Conservation (phyloP, 1,140 invertebrate species). For the Papilio polytes region DNA sequence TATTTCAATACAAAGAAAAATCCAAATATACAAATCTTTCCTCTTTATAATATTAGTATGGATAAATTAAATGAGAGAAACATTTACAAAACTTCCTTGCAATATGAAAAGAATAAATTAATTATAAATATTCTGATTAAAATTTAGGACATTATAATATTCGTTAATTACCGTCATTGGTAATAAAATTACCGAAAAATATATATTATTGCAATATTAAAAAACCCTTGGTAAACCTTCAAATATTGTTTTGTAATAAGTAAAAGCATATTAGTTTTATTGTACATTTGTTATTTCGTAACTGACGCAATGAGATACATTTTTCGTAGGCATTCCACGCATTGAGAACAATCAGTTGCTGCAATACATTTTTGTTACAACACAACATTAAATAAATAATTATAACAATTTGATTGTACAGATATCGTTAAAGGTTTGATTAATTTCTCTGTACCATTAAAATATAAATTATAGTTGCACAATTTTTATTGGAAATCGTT, state of each 20-base stretch:
- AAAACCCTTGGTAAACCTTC: background rate
- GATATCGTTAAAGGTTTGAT: slow-evolving; percentile 30
- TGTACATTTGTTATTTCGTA: background rate
- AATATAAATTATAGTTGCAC: slow-evolving; percentile 32
- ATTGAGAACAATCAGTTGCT: slow-evolving; percentile 12
- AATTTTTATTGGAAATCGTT: slow-evolving; percentile 33
- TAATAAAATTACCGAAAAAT: background rate
- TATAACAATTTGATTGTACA: slow-evolving; percentile 27
- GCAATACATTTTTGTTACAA: slow-evolving; percentile 13
- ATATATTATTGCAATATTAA: background rate
- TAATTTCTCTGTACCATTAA: slow-evolving; percentile 28
- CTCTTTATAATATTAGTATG: too few species aligned
- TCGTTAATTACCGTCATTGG: background rate
- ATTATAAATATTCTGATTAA: background rate
- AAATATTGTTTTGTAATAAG: background rate
- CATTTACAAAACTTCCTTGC: background rate
- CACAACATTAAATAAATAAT: slow-evolving; percentile 32
- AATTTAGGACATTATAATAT: background rate
- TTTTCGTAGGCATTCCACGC: slow-evolving; percentile 27
- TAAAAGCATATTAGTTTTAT: slow-evolving; percentile 25
- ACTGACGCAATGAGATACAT: background rate
- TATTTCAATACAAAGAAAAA: too few species aligned
- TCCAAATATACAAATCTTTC: too few species aligned
- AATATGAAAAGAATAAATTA: background rate
- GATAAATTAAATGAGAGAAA: too few species aligned